Percentiles rank a stretch among this genome's conserved stretches.
These are phyloP conservation scores for Lepilemur septentrionalis DNA, from an alignment of 2,797 vertebrate species.

Conservation along the genomic window DNA sequence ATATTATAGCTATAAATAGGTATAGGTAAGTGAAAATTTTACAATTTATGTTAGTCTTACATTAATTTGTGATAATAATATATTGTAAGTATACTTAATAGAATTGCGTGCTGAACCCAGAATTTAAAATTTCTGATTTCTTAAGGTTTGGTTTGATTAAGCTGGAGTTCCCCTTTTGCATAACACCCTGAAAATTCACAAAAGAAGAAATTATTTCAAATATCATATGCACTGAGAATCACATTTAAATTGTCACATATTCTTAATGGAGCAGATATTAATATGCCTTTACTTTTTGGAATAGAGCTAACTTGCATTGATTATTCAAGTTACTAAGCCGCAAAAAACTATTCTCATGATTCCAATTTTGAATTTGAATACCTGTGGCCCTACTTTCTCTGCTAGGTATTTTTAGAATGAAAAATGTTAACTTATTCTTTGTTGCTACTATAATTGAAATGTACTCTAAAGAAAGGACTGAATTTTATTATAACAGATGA, in stretches of 20 bases:
- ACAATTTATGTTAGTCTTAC: neutral
- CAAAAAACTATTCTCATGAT: conserved; percentile 62
- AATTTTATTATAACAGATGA: conserved; percentile 42
- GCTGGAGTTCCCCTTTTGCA: conserved; percentile 42
- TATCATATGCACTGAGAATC: conserved; percentile 71
- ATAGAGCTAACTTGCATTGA: conserved; percentile 55
- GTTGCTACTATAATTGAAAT: conserved; percentile 54
- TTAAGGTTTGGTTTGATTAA: conserved; percentile 43
- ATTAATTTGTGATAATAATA: neutral
- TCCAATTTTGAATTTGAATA: conserved; percentile 63
- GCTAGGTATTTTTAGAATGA: conserved; percentile 71
- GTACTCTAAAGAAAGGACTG: conserved; percentile 53
- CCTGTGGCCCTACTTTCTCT: conserved; percentile 51
- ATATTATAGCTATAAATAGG: neutral
- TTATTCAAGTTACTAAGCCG: conserved; percentile 64
- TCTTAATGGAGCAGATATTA: conserved; percentile 66
- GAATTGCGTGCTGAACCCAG: neutral
- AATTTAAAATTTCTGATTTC: conserved; percentile 34
- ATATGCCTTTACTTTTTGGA: conserved; percentile 57
- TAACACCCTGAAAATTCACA: conserved; percentile 61
- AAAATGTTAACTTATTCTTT: conserved; percentile 68
- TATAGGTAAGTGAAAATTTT: neutral
- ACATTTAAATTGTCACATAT: conserved; percentile 54
- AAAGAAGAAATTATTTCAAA: conserved; percentile 76
- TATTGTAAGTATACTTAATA: neutral